A percentile compares a stretch with the other conserved stretches of the same genome.
Evolutionary conservation across 2,888 invertebrate genomes (phyloP).

Genomic region (Liodrosophila aerea): DNA sequence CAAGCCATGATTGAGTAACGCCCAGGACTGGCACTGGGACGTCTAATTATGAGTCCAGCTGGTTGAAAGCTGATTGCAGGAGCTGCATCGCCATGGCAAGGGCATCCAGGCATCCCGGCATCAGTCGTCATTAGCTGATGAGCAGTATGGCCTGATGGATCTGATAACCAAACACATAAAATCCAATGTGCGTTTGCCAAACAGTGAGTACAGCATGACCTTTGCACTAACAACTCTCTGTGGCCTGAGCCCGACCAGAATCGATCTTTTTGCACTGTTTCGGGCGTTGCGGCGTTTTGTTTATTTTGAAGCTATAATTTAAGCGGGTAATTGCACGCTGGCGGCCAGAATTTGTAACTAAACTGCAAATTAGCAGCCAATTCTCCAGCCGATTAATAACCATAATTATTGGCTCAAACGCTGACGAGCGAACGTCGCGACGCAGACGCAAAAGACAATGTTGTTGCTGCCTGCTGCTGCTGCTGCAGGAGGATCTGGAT

Average conservation of each 20-base stretch:
- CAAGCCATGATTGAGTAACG: constrained; percentile 81
- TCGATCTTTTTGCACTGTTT: constrained; percentile 8
- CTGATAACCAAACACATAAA: constrained; percentile 66
- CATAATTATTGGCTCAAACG: constrained; percentile 82
- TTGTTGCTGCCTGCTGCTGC: constrained; percentile 24
- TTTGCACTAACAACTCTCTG: constrained; percentile 17
- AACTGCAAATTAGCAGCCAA: constrained; percentile 86
- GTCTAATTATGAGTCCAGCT: constrained; percentile 63
- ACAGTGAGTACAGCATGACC: constrained; percentile 27
- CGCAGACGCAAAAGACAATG: constrained; percentile 36
- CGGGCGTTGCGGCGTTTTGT: constrained; percentile 81
- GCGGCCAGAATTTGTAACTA: constrained; percentile 86
- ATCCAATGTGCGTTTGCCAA: constrained; percentile 51
- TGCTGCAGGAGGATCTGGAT: constrained; percentile 48
- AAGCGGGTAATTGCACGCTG: constrained; percentile 84
- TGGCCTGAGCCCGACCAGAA: constrained; percentile 4
- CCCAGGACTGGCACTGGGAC: constrained; percentile 64
- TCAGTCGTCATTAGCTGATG: constrained; percentile 67
- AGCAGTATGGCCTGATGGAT: constrained; percentile 49
- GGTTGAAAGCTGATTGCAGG: constrained; percentile 23
- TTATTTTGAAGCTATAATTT: constrained; percentile 83
- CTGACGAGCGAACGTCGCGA: constrained; percentile 71
- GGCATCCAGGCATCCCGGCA: constrained; percentile 8
- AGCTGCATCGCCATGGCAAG: too few species aligned
- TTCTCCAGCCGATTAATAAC: constrained; percentile 85